Conservation (phyloP, 2,797 vertebrate species). For the Sebastes cheni region DNA sequence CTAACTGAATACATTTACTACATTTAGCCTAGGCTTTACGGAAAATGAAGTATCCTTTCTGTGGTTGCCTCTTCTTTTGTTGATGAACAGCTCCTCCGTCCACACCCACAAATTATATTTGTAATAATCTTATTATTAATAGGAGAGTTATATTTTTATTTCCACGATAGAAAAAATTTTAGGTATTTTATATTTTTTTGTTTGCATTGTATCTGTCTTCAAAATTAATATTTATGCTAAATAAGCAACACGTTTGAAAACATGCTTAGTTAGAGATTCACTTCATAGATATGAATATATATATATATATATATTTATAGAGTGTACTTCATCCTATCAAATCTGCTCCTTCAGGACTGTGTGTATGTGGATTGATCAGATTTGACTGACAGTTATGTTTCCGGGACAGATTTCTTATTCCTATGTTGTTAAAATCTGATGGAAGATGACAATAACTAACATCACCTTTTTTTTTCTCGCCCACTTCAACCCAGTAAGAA, state of each 20-base stretch:
- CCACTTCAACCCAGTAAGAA: background rate
- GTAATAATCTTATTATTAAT: no score
- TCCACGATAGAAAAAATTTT: no score
- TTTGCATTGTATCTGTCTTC: no score
- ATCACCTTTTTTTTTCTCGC: background rate
- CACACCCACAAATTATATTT: no score
- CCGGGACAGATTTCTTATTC: background rate
- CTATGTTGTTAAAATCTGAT: background rate
- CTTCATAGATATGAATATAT: no score
- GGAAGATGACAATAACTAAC: background rate
- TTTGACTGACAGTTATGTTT: background rate
- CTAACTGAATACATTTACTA: background rate
- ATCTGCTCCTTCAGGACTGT: background rate
- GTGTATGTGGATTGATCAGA: background rate
- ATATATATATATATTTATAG: no score
- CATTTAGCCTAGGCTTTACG: background rate
- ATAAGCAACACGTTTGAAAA: background rate
- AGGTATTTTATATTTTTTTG: rapidly evolving
- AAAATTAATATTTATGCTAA: no score
- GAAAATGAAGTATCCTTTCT: background rate
- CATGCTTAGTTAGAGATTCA: background rate
- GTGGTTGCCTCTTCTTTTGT: background rate
- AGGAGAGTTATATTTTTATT: no score
- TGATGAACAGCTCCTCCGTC: background rate
- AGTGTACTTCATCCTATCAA: background rate